Evolutionary conservation across 2,888 invertebrate genomes (phyloP).

Genomic region (Tipula vernalis): DNA sequence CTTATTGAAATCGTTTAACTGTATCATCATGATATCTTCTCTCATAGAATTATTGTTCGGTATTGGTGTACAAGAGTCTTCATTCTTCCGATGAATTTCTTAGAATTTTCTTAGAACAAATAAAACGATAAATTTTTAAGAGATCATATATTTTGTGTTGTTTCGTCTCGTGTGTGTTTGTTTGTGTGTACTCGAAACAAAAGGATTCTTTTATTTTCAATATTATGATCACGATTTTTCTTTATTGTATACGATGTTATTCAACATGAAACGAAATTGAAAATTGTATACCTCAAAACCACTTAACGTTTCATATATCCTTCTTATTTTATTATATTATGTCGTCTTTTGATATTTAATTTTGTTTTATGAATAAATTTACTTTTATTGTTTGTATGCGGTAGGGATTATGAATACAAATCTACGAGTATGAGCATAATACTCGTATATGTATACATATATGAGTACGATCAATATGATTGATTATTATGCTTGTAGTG

Average conservation of each 20-base stretch:
- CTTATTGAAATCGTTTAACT: not conserved
- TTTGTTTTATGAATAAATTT: not conserved
- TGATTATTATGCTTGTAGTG: not conserved
- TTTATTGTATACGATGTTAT: not conserved
- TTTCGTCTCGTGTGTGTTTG: not conserved
- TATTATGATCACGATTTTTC: not conserved
- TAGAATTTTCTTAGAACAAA: not conserved
- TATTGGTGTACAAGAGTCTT: not conserved
- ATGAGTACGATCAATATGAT: not conserved
- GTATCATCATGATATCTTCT: not conserved
- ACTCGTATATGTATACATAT: not conserved
- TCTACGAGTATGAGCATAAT: not conserved
- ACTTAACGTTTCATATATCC: not conserved
- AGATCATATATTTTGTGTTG: not conserved
- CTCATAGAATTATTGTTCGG: not conserved
- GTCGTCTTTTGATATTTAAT: not conserved
- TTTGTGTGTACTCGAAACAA: not conserved
- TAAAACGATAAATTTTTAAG: not conserved
- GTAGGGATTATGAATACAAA: not conserved
- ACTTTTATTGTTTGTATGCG: not conserved
- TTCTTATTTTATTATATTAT: not conserved
- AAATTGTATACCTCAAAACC: not conserved
- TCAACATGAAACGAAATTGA: conserved; percentile 4
- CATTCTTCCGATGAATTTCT: not conserved
- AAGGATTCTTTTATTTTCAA: not conserved